Base-by-base conservation (phyloP, 1,140 invertebrate genomes). In the Lasioglossum albipes region DNA sequence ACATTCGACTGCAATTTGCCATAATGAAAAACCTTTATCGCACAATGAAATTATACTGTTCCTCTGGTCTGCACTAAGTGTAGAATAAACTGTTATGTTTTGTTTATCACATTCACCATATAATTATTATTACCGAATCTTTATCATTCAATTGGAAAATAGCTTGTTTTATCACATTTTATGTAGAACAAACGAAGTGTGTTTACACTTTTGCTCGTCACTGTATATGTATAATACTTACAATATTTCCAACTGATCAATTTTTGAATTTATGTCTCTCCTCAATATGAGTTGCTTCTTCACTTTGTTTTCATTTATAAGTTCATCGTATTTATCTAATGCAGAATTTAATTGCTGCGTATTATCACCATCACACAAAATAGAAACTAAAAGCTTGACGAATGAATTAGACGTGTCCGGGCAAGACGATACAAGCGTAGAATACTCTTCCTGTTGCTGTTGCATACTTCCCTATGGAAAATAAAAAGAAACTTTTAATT, bases 361-460 rank as follows among this genome's bases (percentile, higher is more conserved):
- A 18, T 41, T 78, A 69, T 90, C 77, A 12, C 86, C 59, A 66
- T 22, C 68, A n/a, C 18, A 79, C 65, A 90, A 75, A 69, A 93
- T 89, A 45, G 90, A 86, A 45, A 86, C 42, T 22, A 93, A 91
- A 74, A 90, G 78, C 86, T 89, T 84, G 62, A 90, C 87, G 57
- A 91, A 93, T 20, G 86, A 66, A 84, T 92, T 92, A 75, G 87
- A 65, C 41, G 83, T 74, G 31, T 81, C 83, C 27, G 85, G 67
- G 45, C 78, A 73, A 7, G 87, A 85, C 36, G 75, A 64, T 7
- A 85, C 16, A 57, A 87, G 75, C 7, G 70, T 61, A 7, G 57
- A 79, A 65, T 91, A 93, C 36, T 93, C 85, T 2, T 86, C 77
- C 79, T 93, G 90, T 45, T 89, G 68, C 75, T 89, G 83, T 42